Evolutionary conservation across 2,797 vertebrate genomes (phyloP).

Genomic region (Microctenopoma stevenorrisi): DNA sequence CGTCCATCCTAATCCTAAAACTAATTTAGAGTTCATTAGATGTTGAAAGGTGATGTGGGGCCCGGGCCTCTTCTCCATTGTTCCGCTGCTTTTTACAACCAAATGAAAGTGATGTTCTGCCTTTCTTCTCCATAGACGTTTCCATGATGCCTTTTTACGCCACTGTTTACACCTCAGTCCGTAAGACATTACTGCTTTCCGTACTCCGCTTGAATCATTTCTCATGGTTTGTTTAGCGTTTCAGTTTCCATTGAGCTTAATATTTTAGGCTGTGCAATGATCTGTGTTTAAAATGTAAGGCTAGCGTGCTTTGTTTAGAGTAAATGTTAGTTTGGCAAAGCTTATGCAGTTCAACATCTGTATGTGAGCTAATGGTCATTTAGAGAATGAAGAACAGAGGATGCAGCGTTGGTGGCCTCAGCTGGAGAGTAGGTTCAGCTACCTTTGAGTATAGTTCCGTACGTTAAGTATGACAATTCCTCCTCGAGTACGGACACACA

Average conservation of each 20-base stretch:
- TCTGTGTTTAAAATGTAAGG: conserved; percentile 6
- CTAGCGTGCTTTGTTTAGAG: conserved; percentile 4
- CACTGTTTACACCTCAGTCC: conserved; percentile 38
- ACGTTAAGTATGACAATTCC: too few relatives aligned
- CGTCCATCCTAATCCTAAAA: neutral
- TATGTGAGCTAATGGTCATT: neutral
- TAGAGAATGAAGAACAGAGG: neutral
- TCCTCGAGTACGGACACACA: too few relatives aligned
- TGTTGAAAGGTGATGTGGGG: neutral
- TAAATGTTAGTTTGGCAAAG: conserved; percentile 16
- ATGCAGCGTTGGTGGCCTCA: conserved; percentile 20
- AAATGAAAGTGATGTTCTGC: conserved; percentile 45
- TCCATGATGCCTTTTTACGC: conserved; percentile 40
- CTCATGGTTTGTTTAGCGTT: neutral
- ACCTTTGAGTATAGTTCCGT: neutral
- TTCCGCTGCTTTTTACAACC: conserved; percentile 56
- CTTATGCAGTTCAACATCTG: conserved; percentile 10
- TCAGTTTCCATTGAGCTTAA: neutral
- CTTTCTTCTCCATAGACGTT: conserved; percentile 43
- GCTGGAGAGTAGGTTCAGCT: neutral
- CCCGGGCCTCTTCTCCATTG: conserved; percentile 50
- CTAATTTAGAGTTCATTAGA: neutral
- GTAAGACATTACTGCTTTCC: conserved; percentile 28
- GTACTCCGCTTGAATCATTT: neutral
- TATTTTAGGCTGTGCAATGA: too few relatives aligned